phyloP scores from a whole-genome alignment of 2,888 invertebrate species.

The Theodoxus fluviatilis region DNA sequence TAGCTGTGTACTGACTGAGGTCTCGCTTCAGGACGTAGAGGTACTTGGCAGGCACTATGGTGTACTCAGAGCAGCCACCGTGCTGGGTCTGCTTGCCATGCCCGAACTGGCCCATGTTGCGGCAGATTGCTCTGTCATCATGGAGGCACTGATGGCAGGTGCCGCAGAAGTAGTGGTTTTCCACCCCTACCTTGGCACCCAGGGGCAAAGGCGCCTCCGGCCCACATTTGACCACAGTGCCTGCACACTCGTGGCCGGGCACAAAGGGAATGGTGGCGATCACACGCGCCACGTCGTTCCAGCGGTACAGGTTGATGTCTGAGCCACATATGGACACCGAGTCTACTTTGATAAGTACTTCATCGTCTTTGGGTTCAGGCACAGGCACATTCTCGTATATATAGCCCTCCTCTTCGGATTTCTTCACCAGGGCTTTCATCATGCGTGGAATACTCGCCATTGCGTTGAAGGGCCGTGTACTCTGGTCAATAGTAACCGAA shows the following conservation, averaged over 20 bases:
- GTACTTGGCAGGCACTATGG: slow-evolving; percentile 54
- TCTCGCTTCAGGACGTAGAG: slow-evolving; percentile 47
- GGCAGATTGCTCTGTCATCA: slow-evolving; percentile 51
- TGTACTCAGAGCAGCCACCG: slow-evolving; percentile 60
- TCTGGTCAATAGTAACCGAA: background rate
- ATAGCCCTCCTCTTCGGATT: slow-evolving; percentile 48
- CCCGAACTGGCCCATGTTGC: slow-evolving; percentile 60
- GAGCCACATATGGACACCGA: slow-evolving; percentile 58
- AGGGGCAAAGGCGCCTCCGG: slow-evolving; percentile 48
- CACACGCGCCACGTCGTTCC: slow-evolving; percentile 53
- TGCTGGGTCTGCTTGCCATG: slow-evolving; percentile 56
- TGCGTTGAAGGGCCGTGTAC: background rate
- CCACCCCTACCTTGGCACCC: slow-evolving; percentile 55
- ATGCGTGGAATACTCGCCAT: slow-evolving; percentile 32
- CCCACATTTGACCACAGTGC: slow-evolving; percentile 58
- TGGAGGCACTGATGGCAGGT: slow-evolving; percentile 53
- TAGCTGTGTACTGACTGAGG: slow-evolving; percentile 46
- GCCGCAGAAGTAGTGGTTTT: slow-evolving; percentile 60
- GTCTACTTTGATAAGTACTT: slow-evolving; percentile 55
- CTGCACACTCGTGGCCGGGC: slow-evolving; percentile 60
- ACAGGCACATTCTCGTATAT: slow-evolving; percentile 46
- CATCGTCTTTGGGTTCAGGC: slow-evolving; percentile 50
- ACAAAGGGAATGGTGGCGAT: slow-evolving; percentile 59
- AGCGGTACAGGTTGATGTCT: slow-evolving; percentile 57
- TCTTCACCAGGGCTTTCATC: slow-evolving; percentile 57